These are phyloP conservation scores for Triplophysa siluroides DNA, from an alignment of 2,113 vertebrate genomes.

Conservation along the genomic window DNA sequence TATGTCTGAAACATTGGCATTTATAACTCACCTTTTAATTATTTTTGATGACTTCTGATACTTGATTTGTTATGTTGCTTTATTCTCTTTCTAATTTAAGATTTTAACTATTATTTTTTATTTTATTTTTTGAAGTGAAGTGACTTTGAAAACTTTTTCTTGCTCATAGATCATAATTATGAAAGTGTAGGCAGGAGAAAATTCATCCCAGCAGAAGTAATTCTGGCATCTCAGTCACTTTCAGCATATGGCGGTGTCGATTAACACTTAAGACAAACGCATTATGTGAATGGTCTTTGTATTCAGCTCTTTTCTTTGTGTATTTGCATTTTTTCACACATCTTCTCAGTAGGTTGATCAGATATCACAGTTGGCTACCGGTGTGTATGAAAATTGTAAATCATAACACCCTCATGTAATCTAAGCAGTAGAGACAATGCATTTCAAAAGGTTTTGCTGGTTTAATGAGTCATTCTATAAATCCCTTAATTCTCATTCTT, in stretches of 20 bases:
- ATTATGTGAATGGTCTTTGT: constrained; percentile 21
- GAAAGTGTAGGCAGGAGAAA: constrained; percentile 30
- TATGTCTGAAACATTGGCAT: no score
- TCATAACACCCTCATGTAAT: background rate
- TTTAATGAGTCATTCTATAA: background rate
- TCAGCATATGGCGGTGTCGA: background rate
- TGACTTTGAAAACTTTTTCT: constrained; percentile 43
- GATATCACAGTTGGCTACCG: constrained; percentile 1
- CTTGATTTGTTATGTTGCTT: no score
- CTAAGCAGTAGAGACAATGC: background rate
- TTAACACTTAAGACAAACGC: background rate
- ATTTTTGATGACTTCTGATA: no score
- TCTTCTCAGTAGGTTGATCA: background rate
- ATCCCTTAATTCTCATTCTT: background rate
- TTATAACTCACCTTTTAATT: no score
- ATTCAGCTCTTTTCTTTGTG: background rate
- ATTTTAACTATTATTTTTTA: background rate
- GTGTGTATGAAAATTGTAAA: background rate
- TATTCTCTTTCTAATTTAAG: background rate
- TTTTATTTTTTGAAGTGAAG: background rate
- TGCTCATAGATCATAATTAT: constrained; percentile 48
- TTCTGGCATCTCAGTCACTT: constrained; percentile 8
- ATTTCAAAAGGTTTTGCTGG: constrained; percentile 1
- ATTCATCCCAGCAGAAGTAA: constrained; percentile 18
- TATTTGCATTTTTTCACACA: background rate